These are phyloP conservation scores for Enteromius unitaeniatus DNA, from an alignment of 2,797 vertebrate species.

Conservation along the genomic window DNA sequence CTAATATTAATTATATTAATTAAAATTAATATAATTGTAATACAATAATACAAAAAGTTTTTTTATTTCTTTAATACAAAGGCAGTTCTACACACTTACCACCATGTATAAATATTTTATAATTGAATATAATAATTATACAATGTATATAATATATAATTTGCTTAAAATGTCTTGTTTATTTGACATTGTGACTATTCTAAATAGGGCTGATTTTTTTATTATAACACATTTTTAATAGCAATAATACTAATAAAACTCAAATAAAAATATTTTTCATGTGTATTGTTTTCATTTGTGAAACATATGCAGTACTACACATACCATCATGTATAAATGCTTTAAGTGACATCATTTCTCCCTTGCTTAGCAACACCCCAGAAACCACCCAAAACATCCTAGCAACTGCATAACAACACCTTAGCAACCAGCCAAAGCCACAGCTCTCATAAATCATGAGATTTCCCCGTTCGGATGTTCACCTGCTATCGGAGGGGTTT, in stretches of 20 bases:
- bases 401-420: background rate
- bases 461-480: slow-evolving; percentile 54
- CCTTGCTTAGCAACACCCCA: background rate
- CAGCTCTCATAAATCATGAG: slow-evolving; percentile 62
- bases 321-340: too few species aligned
- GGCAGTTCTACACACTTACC: background rate
- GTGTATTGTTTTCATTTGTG: background rate
- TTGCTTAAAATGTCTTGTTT: background rate
- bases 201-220: background rate
- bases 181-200: too few species aligned
- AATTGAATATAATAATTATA: background rate
- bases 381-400: background rate
- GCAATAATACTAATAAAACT: background rate
- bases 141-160: background rate
- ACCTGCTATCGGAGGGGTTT: slow-evolving; percentile 68
- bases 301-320: background rate
- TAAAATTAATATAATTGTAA: background rate
- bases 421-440: background rate
- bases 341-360: background rate
- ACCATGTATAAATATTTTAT: background rate
- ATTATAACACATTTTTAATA: background rate
- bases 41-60: too few species aligned
- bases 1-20: too few species aligned
- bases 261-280: too few species aligned
- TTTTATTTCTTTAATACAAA: background rate